A percentile compares a stretch with the other conserved stretches of the same genome.
These are phyloP conservation scores for Percopsis omiscomaycus DNA, from an alignment of 2,797 vertebrate species.

Conservation along the genomic window DNA sequence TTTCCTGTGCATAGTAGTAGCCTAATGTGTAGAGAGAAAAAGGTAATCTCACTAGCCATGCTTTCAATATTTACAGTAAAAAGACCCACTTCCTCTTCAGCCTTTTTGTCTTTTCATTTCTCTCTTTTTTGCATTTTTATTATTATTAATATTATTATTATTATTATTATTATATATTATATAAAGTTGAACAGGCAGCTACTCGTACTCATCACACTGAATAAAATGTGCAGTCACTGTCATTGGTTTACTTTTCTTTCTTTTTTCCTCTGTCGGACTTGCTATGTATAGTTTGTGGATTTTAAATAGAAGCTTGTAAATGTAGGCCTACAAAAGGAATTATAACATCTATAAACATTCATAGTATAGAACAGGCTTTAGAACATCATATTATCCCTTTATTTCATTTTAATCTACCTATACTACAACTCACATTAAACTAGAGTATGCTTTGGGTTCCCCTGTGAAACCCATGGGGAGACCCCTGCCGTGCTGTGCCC, in stretches of 20 bases:
- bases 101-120: conserved; percentile 14
- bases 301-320: not conserved
- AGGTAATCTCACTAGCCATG: conserved; percentile 57
- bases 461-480: not conserved
- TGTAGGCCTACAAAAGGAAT: too few species aligned
- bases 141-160: not conserved
- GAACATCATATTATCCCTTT: not conserved
- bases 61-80: conserved; percentile 45
- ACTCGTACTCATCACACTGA: conserved; percentile 67
- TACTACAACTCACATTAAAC: too few species aligned
- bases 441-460: too few species aligned
- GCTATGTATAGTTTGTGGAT: not conserved
- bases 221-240: conserved; percentile 73
- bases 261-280: conserved; percentile 6
- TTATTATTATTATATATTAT: conserved; percentile 37
- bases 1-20: conserved; percentile 30
- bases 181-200: conserved; percentile 65
- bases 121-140: conserved; percentile 22
- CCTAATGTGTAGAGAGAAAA: conserved; percentile 51
- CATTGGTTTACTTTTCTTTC: conserved; percentile 44
- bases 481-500: not conserved
- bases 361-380: not conserved
- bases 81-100: conserved; percentile 37
- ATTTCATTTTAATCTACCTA: too few species aligned
- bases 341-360: not conserved